Base-by-base conservation (phyloP, 2,113 vertebrate genomes). In the Nyctereutes procyonoides region DNA sequence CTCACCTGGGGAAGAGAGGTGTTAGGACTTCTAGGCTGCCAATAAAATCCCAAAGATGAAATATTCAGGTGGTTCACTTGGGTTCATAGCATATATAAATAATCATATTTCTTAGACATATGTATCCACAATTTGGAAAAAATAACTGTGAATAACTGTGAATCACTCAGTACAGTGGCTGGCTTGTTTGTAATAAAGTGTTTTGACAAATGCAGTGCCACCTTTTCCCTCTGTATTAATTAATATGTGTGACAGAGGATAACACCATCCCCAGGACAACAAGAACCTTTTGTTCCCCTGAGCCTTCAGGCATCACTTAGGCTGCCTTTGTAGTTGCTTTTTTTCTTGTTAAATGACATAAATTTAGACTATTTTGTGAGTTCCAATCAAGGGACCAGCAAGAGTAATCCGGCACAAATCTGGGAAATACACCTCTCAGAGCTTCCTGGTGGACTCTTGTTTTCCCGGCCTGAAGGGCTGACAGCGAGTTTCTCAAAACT, bases 181-280 rank as follows among this genome's bases (percentile, higher is more conserved):
- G 55, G 8, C 38, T 76, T 43, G 17, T 95, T 82, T 80, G 43
- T 73, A 77, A 38, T 30, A 89, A 56, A 82, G 53, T 0, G 0
- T 11, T 88, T 20, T 60, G 73, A 92, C 74, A 96, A 53, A 77
- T 5, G 4, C n/a, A 26, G 48, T 0, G 3, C 53, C 73, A 38
- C 43, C n/a, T 69, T 48, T n/a, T 53, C 55, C 53, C n/a, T 74
- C n/a, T 5, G 1, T 58, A 4, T 94, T 97, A 96, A 90, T 97
- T 88, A 93, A 77, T 58, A 43, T 28, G 0, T 2, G 7, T 38
- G 86, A 79, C 86, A 90, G 90, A 92, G 43, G 35, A 53, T 43
- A 56, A 69, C 2, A 0, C 73, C 12, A 35, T 35, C 56, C n/a
- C 38, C 4, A 1, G n/a, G 5, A 83, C 81, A 77, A 93, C 81